These are phyloP conservation scores for Perca flavescens DNA, from an alignment of 2,113 vertebrate species.

Conservation along the genomic window DNA sequence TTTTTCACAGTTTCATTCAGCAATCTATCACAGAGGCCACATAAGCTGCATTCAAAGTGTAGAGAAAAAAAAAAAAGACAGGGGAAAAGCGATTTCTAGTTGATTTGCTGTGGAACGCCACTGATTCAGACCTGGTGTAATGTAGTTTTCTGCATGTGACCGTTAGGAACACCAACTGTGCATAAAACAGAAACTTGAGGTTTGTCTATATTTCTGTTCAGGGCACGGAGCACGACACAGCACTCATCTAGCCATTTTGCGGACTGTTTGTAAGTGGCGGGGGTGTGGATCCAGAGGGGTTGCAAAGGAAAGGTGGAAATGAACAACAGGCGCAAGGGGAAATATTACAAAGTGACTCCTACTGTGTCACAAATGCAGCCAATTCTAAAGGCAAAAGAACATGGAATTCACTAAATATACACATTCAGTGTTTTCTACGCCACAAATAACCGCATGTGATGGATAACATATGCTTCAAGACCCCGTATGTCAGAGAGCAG, in stretches of 20 bases:
- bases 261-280: not conserved
- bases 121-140: conserved; percentile 26
- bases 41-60: conserved; percentile 41
- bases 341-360: conserved; percentile 1
- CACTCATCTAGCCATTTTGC: conserved; percentile 5
- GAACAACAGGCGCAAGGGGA: not conserved
- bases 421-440: too few relatives aligned
- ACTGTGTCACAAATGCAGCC: not conserved
- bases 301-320: not conserved
- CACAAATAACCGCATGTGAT: conserved; percentile 10
- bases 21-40: conserved; percentile 69
- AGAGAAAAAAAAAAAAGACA: not conserved
- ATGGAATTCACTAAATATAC: not conserved
- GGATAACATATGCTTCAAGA: conserved; percentile 22
- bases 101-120: conserved; percentile 40
- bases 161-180: conserved; percentile 18
- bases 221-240: conserved; percentile 1
- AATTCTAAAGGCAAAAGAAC: conserved; percentile 13
- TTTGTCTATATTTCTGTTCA: conserved; percentile 3
- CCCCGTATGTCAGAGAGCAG: conserved; percentile 2
- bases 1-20: conserved; percentile 73
- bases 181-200: conserved; percentile 24
- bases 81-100: conserved; percentile 28
- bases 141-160: conserved; percentile 25
- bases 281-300: not conserved